A percentile compares a stretch with the other conserved stretches of the same genome.
These are phyloP conservation scores for Lepidurus packardi DNA, from an alignment of 1,140 invertebrate species.

Conservation along the genomic window DNA sequence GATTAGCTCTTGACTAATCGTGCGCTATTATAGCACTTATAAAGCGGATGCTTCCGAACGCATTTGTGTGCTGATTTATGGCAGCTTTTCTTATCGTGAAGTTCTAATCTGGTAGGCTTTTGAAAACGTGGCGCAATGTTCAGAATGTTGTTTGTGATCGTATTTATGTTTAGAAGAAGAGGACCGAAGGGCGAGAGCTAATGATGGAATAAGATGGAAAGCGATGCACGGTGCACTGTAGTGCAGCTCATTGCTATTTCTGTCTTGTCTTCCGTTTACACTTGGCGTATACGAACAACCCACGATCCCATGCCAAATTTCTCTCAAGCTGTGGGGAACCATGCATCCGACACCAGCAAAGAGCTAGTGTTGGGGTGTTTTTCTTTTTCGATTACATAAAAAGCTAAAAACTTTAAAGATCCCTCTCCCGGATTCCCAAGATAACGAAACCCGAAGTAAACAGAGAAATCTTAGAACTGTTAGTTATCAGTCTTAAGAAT, in stretches of 20 bases:
- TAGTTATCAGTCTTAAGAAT: too few species aligned
- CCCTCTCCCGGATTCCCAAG: too few species aligned
- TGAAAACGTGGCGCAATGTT: not conserved
- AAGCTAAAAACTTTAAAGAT: too few species aligned
- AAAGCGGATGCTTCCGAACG: not conserved
- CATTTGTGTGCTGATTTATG: not conserved
- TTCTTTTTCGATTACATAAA: too few species aligned
- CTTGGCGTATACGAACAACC: slow-evolving; percentile 11
- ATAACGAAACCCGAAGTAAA: too few species aligned
- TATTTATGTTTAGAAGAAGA: slow-evolving; percentile 10
- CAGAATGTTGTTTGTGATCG: not conserved
- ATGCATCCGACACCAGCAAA: not conserved
- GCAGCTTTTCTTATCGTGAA: not conserved
- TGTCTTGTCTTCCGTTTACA: slow-evolving; percentile 6
- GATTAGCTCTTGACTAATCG: too few species aligned
- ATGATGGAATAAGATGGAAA: slow-evolving; percentile 7
- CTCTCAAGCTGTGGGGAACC: not conserved
- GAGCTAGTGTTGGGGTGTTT: not conserved
- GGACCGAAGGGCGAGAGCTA: not conserved
- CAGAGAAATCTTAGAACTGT: too few species aligned
- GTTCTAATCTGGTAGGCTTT: not conserved
- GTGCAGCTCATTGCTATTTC: slow-evolving; percentile 18
- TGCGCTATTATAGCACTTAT: too few species aligned
- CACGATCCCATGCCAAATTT: slow-evolving; percentile 1
- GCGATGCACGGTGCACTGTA: slow-evolving; percentile 3